Percentiles rank a stretch among this genome's conserved stretches.
Conservation (phyloP, 2,113 vertebrate species). For the Dipodomys stephensi region DNA sequence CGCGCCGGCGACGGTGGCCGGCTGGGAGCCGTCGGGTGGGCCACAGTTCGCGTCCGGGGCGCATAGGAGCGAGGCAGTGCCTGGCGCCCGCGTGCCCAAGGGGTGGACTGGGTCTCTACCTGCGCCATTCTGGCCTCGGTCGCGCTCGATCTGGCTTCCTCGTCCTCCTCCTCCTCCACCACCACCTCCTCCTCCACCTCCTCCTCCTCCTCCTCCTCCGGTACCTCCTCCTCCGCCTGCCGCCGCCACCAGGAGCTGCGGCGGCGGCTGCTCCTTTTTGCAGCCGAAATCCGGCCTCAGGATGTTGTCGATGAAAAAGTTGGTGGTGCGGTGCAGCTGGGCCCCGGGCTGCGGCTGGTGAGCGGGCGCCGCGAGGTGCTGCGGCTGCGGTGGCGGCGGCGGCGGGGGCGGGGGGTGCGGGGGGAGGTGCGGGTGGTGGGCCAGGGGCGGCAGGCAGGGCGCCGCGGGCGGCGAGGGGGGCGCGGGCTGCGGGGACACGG, state of each 20-base stretch:
- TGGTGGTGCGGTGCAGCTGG: slow-evolving; percentile 93
- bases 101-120: slow-evolving; percentile 92
- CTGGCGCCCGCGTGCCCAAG: slow-evolving; percentile 88
- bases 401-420: slow-evolving; percentile 84
- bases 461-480: slow-evolving; percentile 83
- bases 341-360: slow-evolving; percentile 89
- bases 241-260: slow-evolving; percentile 71
- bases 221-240: slow-evolving; percentile 57
- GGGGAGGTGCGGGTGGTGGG: slow-evolving; percentile 87
- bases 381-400: slow-evolving; percentile 64
- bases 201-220: slow-evolving; percentile 68
- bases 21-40: slow-evolving; percentile 91
- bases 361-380: slow-evolving; percentile 75
- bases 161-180: slow-evolving; percentile 71
- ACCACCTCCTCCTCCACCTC: slow-evolving; percentile 54
- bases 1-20: slow-evolving; percentile 76
- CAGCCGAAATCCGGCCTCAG: slow-evolving; percentile 97
- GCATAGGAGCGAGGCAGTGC: slow-evolving; percentile 89
- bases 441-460: slow-evolving; percentile 81
- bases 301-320: slow-evolving; percentile 99
- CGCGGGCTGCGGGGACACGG: slow-evolving; percentile 92
- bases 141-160: slow-evolving; percentile 81
- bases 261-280: slow-evolving; percentile 89
- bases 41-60: slow-evolving; percentile 93
- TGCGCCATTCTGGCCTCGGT: slow-evolving; percentile 88